Percentiles rank a stretch among this genome's conserved stretches.
Evolutionary conservation across 2,888 invertebrate species (phyloP).

Genomic region (Opisthograptis luteolata): DNA sequence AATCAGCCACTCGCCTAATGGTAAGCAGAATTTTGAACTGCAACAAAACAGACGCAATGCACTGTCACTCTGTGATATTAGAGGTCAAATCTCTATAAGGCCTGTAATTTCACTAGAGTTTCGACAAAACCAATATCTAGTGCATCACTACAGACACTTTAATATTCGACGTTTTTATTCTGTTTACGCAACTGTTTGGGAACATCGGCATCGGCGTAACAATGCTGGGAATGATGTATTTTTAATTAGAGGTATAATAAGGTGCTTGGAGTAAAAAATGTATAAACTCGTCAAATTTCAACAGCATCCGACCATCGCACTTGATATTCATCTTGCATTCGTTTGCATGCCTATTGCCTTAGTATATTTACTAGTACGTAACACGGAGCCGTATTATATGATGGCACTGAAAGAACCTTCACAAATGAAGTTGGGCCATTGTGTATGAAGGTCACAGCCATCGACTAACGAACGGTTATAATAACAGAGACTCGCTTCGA

Average conservation of each 20-base stretch:
- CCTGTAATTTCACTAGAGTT: too few species aligned
- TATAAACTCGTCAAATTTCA: neutral
- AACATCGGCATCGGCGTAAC: constrained; percentile 16
- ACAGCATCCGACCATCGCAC: neutral
- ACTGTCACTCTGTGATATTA: too few species aligned
- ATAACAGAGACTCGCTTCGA: constrained; percentile 40
- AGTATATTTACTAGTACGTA: constrained; percentile 4
- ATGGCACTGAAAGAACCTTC: constrained; percentile 52
- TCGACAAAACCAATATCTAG: too few species aligned
- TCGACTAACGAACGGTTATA: constrained; percentile 41
- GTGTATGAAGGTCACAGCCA: constrained; percentile 59
- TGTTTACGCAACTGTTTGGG: constrained; percentile 32
- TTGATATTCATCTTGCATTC: neutral
- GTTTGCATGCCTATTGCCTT: neutral
- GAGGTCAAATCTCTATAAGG: too few species aligned
- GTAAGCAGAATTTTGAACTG: too few species aligned
- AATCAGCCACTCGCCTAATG: too few species aligned
- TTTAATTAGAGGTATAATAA: constrained; percentile 7
- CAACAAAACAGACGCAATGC: too few species aligned
- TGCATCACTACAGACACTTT: too few species aligned
- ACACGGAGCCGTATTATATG: constrained; percentile 32
- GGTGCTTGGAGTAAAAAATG: neutral
- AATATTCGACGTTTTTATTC: constrained; percentile 25
- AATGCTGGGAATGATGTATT: constrained; percentile 32
- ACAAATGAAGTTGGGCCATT: constrained; percentile 53